Evolutionary conservation across 2,113 vertebrate species (phyloP), one percentile per base, ranked within the genome.

Genomic region (Shinisaurus crocodilurus): DNA sequence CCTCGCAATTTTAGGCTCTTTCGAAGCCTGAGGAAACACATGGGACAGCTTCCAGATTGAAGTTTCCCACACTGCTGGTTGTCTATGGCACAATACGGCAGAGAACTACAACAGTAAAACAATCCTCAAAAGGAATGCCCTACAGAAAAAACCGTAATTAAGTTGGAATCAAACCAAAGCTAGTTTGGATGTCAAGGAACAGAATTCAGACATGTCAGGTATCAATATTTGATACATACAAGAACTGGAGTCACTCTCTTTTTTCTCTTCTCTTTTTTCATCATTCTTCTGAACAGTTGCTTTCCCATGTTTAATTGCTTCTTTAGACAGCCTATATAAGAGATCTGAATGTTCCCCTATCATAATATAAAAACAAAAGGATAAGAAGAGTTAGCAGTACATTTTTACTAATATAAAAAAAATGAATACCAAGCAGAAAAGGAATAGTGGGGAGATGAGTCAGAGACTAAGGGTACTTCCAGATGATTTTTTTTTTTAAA

Each of bases 271-370:
- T 92, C 96, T 97, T 88, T 96, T 95, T 88, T 97, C 96, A 69
- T 96, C 96, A 92, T 94, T 95, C 89, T 98, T 97, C 89, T 96
- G 96, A 88, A 98, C 96, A 93, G 94, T 95, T 57, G 92, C 94
- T 96, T 96, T 93, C 13, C 97, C 98, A 96, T 98, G 96, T 94
- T 97, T 97, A 94, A 98, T 96, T 96, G 98, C 98, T 93, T 99
- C 99, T 93, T 99, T 99, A 89, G 98, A 98, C 79, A 98, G 95
- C 50, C 98, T 98, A 88, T 97, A 99, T 88, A 98, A 98, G 91
- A 98, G 96, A 96, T 99, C 98, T 93, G 99, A 98, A 93, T 98
- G 98, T 57, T 98, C 98, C 91, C 98, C 99, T 99, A 60, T 90
- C 29, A 40, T 2, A 85, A 88, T 77, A 93, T 79, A 3, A 60